A percentile compares a stretch with the other conserved stretches of the same genome.
These are phyloP conservation scores for Rhabdornis inornatus DNA, from an alignment of 2,113 vertebrate species.

Conservation along the genomic window DNA sequence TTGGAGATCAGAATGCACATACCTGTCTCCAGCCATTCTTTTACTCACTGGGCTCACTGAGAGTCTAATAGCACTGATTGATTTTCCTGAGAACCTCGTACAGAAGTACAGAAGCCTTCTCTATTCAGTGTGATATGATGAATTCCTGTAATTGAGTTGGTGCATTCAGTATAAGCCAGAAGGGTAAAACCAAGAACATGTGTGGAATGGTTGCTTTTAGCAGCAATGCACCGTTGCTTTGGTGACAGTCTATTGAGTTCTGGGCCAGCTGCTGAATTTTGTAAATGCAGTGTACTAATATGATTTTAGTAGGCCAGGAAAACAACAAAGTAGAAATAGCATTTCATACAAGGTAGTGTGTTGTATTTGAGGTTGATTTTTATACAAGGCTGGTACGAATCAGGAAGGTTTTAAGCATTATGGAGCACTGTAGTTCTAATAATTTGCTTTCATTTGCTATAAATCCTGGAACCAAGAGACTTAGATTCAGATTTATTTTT, in stretches of 20 bases:
- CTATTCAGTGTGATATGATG: not conserved
- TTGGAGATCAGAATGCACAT: not conserved
- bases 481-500: not conserved
- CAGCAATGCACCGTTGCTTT: not conserved
- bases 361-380: not conserved
- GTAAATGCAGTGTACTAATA: not conserved
- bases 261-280: not conserved
- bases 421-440: not conserved
- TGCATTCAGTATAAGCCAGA: not conserved
- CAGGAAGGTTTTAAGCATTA: not conserved
- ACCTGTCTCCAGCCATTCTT: not conserved
- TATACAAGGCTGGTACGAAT: fast-evolving
- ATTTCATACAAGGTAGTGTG: not conserved
- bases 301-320: not conserved
- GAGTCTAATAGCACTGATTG: not conserved
- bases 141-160: not conserved
- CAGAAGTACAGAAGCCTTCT: not conserved
- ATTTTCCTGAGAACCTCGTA: not conserved
- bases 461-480: not conserved
- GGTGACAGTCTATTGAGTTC: not conserved
- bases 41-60: not conserved
- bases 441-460: not conserved
- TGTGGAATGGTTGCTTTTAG: not conserved
- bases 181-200: not conserved
- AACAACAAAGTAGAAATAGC: not conserved